These are phyloP conservation scores for Brienomyrus longianalis DNA, from an alignment of 2,113 vertebrate genomes.

Conservation along the genomic window DNA sequence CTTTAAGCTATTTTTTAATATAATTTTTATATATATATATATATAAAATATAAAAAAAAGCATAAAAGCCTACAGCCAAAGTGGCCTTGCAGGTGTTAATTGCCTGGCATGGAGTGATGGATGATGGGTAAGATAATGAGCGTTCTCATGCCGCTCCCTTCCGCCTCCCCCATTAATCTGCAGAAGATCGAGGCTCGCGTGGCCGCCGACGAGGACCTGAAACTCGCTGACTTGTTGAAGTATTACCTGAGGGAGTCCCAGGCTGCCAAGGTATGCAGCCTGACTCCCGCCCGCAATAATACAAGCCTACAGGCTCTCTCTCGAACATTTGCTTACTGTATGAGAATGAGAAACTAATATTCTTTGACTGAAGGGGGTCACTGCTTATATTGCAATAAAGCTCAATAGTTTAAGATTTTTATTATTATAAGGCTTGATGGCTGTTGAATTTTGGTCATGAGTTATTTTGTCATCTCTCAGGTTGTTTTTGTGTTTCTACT, in stretches of 20 bases:
- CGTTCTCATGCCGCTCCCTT: background rate
- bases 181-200: constrained; percentile 96
- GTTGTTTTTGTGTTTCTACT: background rate
- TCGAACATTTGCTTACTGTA: background rate
- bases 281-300: background rate
- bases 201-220: constrained; percentile 94
- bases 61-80: background rate
- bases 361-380: background rate
- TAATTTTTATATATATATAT: background rate
- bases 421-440: background rate
- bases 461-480: background rate
- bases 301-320: background rate
- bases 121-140: background rate
- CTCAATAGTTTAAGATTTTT: background rate
- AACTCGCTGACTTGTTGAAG: constrained; percentile 92
- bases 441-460: background rate
- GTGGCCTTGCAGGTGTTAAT: background rate
- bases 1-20: background rate
- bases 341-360: background rate
- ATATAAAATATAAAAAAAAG: background rate
- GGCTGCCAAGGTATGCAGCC: constrained; percentile 80
- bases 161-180: constrained; percentile 9
- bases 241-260: constrained; percentile 97
- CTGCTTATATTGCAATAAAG: background rate
- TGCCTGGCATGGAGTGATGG: background rate